A percentile compares a stretch with the other conserved stretches of the same genome.
Conservation (phyloP, 2,113 vertebrate genomes). For the Callaeas wilsoni region DNA sequence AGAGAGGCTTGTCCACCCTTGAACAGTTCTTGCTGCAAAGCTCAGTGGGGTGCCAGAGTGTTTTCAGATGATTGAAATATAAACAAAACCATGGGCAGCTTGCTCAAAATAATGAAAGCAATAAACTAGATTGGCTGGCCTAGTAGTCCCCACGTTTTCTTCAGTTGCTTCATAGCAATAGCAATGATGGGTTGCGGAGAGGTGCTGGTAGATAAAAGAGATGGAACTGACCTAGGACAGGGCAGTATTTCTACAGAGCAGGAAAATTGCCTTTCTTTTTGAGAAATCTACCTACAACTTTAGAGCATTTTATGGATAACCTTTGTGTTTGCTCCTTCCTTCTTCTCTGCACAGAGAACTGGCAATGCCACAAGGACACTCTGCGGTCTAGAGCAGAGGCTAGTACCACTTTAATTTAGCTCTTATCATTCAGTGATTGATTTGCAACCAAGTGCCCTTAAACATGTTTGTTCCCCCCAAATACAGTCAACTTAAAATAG, state of each 20-base stretch:
- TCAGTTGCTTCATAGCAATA: not conserved
- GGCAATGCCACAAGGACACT: not conserved
- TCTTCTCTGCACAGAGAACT: not conserved
- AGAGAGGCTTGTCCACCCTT: not conserved
- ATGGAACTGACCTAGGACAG: not conserved
- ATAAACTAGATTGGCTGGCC: not conserved
- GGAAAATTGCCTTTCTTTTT: not conserved
- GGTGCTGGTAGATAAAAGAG: not conserved
- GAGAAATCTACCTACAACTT: not conserved
- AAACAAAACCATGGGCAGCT: not conserved
- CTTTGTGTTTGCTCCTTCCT: not conserved
- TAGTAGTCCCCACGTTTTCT: not conserved
- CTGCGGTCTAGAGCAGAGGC: not conserved
- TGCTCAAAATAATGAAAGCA: not conserved
- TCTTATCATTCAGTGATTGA: slow-evolving; percentile 20
- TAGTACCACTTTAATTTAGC: slow-evolving; percentile 10
- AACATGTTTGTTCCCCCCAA: not conserved
- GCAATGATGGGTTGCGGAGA: not conserved
- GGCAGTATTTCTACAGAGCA: not conserved
- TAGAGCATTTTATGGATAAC: not conserved
- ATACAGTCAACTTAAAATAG: slow-evolving; percentile 61
- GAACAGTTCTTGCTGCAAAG: not conserved
- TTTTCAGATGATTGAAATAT: not conserved
- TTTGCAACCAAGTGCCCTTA: slow-evolving; percentile 37
- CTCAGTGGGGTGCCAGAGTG: not conserved